Percentiles rank a stretch among this genome's conserved stretches.
Evolutionary conservation across 2,797 vertebrate genomes (phyloP).

Genomic region (Enoplosus armatus): DNA sequence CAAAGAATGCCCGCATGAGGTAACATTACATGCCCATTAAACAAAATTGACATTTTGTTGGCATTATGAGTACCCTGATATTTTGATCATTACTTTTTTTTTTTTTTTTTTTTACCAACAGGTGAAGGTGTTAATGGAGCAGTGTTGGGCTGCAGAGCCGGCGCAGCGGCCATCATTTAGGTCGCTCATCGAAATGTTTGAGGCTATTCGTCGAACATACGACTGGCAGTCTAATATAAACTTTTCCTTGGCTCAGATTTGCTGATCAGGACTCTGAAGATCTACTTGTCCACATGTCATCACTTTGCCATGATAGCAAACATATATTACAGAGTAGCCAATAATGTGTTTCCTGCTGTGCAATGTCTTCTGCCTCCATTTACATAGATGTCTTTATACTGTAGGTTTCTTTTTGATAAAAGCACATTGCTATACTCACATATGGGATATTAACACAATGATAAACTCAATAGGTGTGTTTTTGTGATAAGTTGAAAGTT

Average conservation of each 20-base stretch:
- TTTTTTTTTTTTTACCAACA: conserved; percentile 49
- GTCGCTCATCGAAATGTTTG: conserved; percentile 85
- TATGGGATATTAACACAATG: conserved; percentile 31
- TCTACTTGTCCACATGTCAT: conserved; percentile 18
- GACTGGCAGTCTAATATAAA: conserved; percentile 70
- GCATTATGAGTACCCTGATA: neutral
- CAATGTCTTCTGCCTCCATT: conserved; percentile 37
- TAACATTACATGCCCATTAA: conserved; percentile 61
- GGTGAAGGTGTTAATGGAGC: conserved; percentile 86
- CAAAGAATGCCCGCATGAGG: conserved; percentile 88
- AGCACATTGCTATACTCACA: conserved; percentile 18
- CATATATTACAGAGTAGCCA: conserved; percentile 18
- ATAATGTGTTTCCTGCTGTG: conserved; percentile 28
- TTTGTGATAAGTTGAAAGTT: conserved; percentile 1
- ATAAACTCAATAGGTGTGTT: neutral
- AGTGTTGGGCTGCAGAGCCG: conserved; percentile 89
- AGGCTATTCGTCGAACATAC: conserved; percentile 79
- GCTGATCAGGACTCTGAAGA: conserved; percentile 56
- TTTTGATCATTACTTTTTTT: neutral
- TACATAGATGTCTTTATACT: conserved; percentile 19
- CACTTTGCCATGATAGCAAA: conserved; percentile 13
- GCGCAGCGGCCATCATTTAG: conserved; percentile 87
- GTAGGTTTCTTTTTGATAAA: conserved; percentile 35
- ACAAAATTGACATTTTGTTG: neutral
- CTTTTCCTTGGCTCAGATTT: conserved; percentile 76